Conservation (phyloP, 2,888 invertebrate species). For the Rhorus exstirpatorius region DNA sequence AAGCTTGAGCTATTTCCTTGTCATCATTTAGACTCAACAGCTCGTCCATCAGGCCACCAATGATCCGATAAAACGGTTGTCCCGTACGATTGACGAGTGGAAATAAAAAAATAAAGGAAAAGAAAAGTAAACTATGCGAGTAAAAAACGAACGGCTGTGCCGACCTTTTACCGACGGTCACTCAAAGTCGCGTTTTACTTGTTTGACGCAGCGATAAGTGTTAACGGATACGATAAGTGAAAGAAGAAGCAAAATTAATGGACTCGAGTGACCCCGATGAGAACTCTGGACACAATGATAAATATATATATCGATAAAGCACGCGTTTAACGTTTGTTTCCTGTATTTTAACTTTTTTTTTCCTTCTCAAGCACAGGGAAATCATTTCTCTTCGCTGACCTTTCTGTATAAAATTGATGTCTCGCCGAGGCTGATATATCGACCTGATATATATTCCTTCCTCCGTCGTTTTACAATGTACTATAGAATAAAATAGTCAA, state of each 20-base stretch:
- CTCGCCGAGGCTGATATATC: slow-evolving; percentile 52
- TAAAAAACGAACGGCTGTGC: too few species aligned
- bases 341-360: not conserved
- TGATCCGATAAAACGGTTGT: too few species aligned
- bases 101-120: too few species aligned
- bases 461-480: not conserved
- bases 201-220: slow-evolving; percentile 28
- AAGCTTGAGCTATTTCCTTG: too few species aligned
- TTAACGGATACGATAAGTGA: slow-evolving; percentile 27
- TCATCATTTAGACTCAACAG: too few species aligned
- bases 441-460: slow-evolving; percentile 45
- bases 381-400: slow-evolving; percentile 57
- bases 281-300: slow-evolving; percentile 21
- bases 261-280: slow-evolving; percentile 25
- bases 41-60: too few species aligned
- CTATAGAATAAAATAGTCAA: slow-evolving; percentile 2
- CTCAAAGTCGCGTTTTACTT: slow-evolving; percentile 18
- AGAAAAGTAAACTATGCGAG: too few species aligned
- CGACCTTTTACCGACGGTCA: too few species aligned
- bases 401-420: slow-evolving; percentile 55
- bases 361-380: slow-evolving; percentile 27
- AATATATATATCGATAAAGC: not conserved
- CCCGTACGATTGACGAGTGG: too few species aligned
- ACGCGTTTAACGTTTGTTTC: not conserved
- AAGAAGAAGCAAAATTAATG: slow-evolving; percentile 39